These are phyloP conservation scores for Hemiprocne comata DNA, from an alignment of 2,113 vertebrate genomes.

Conservation along the genomic window DNA sequence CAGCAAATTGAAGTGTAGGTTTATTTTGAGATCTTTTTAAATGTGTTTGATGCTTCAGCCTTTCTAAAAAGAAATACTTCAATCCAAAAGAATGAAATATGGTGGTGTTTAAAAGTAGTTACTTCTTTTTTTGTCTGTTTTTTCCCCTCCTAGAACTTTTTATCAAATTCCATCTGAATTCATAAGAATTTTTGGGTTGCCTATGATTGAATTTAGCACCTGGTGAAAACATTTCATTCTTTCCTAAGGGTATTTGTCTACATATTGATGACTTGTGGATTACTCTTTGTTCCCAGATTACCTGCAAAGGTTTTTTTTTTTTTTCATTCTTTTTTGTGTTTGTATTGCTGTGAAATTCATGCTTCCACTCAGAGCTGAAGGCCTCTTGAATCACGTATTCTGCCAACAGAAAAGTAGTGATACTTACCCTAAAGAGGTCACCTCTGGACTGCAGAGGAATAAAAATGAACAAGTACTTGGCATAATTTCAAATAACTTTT, in stretches of 20 bases:
- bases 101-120: background rate
- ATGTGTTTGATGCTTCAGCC: background rate
- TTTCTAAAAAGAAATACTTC: background rate
- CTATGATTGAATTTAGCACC: background rate
- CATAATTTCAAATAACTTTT: background rate
- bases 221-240: background rate
- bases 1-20: background rate
- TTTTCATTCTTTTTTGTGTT: background rate
- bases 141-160: background rate
- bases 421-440: background rate
- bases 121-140: fast-evolving
- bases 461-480: background rate
- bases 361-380: background rate
- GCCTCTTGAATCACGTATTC: background rate
- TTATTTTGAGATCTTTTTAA: background rate
- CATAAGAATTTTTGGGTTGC: background rate
- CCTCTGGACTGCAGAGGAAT: background rate
- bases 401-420: background rate
- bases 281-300: background rate
- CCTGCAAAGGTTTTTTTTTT: background rate
- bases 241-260: background rate
- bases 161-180: background rate
- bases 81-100: background rate
- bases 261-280: background rate
- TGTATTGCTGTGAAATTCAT: background rate